Conservation (phyloP, 2,797 vertebrate species). For the Paramormyrops hopkinsi region DNA sequence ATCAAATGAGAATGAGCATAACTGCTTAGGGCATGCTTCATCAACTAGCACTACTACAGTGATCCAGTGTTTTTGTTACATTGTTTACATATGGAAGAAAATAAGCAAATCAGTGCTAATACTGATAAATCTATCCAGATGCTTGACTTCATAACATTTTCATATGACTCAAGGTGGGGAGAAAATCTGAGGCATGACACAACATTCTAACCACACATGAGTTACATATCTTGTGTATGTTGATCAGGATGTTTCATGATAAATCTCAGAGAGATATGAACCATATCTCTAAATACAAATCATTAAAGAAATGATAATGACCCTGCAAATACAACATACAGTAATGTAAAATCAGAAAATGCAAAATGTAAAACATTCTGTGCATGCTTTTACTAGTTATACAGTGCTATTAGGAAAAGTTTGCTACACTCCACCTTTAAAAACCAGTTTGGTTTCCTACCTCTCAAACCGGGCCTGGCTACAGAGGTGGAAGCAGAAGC, state of each 20-base stretch:
- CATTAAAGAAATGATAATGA: neutral
- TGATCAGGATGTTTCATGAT: neutral
- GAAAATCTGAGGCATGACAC: too few relatives aligned
- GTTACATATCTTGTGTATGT: neutral
- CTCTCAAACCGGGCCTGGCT: slow-evolving; percentile 80
- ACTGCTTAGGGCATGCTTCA: neutral
- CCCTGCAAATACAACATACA: neutral
- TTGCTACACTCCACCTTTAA: neutral
- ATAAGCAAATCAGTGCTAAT: neutral
- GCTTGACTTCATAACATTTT: neutral
- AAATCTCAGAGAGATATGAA: neutral
- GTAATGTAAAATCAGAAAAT: neutral
- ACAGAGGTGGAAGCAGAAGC: slow-evolving; percentile 90
- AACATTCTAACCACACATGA: too few relatives aligned
- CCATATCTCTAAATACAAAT: neutral
- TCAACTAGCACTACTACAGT: neutral
- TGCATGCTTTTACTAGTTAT: neutral
- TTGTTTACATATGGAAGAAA: neutral
- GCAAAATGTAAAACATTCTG: neutral
- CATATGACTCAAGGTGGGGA: neutral
- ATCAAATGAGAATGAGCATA: neutral
- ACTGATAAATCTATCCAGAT: neutral
- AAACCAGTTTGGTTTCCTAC: slow-evolving; percentile 42
- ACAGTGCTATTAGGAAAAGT: neutral
- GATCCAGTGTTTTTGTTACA: neutral